Percentiles rank a stretch among this genome's conserved stretches.
Evolutionary conservation across 2,888 invertebrate species (phyloP).

Genomic region (Aleiodes leptofemur): DNA sequence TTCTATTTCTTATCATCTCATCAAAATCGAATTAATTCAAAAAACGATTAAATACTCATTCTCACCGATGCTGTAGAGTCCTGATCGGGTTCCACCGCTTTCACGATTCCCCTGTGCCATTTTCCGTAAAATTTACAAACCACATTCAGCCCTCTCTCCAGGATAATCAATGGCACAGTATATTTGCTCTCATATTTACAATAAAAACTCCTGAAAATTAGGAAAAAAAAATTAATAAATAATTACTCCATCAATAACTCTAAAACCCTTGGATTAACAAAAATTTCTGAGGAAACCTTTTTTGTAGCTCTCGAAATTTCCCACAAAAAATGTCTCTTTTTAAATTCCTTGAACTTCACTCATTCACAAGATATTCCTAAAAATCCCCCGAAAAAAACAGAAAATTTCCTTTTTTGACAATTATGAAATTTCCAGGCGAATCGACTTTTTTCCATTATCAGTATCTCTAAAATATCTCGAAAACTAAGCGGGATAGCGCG

Average conservation of each 20-base stretch:
- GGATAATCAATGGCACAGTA: conserved; percentile 57
- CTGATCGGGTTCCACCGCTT: conserved; percentile 63
- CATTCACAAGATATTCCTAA: too few species aligned
- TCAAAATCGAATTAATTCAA: not conserved
- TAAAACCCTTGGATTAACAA: not conserved
- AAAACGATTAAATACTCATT: conserved; percentile 33
- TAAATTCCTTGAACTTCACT: too few species aligned
- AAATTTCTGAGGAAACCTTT: too few species aligned
- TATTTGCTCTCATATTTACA: conserved; percentile 28
- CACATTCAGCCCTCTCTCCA: conserved; percentile 67
- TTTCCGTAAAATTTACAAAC: conserved; percentile 63
- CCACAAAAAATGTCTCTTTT: not conserved
- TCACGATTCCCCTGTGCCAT: conserved; percentile 71
- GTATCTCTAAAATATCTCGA: too few species aligned
- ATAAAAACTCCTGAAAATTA: conserved; percentile 6
- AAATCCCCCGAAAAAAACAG: too few species aligned
- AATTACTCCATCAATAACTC: not conserved
- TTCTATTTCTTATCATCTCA: too few species aligned
- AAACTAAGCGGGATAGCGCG: too few species aligned
- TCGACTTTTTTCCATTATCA: too few species aligned
- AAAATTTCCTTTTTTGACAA: too few species aligned
- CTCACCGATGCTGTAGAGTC: conserved; percentile 66
- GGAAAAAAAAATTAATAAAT: conserved; percentile 47
- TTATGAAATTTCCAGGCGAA: too few species aligned
- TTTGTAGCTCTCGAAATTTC: not conserved